Base-by-base conservation (phyloP, 2,113 vertebrate genomes). In the Pseudorectes ferrugineus region DNA sequence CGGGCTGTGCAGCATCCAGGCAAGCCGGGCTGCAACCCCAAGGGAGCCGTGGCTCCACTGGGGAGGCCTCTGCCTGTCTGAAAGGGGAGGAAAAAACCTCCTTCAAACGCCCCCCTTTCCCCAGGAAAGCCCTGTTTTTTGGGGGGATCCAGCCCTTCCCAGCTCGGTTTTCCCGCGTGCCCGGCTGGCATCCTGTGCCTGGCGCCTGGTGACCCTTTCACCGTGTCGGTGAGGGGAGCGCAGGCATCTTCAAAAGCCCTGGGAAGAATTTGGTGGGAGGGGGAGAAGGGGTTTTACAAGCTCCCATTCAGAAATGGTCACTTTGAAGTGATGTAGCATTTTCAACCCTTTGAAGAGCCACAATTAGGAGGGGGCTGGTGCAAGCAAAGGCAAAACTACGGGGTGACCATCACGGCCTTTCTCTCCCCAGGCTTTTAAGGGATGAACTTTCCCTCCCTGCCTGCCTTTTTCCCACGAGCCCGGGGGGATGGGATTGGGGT, bases 271-370 rank as follows among this genome's bases (percentile, higher is more conserved):
- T 89, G 82, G 82, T 93, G 88, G 78, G 89, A 95, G 94, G 94
- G 85, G 82, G 83, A 91, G 94, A 93, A 72, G 54, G 83, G 92
- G 43, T 93, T 97, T 97, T 97, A 97, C 94, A 97, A 97, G 94
- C 96, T 96, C 93, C 92, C 88, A 96, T 97, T 97, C 92, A 97
- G 51, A 97, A 95, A 97, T 96, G 79, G 94, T 96, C 92, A 96
- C 97, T 97, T 97, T 97, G 97, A 97, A 97, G 97, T 97, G 94
- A 96, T 96, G 94, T 96, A 88, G 96, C 95, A 55, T 97, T 96
- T 94, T 95, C 96, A 96, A 48, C 25, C 95, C 97, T 97, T 97
- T 97, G 97, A 97, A 97, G 96, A 92, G 31, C 35, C 88, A 96
- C 94, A 93, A 87, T 96, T 95, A 95, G 70, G 93, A 92, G 96